phyloP scores from a whole-genome alignment of 2,888 invertebrate genomes.

The Shargacucullia verbasci region DNA sequence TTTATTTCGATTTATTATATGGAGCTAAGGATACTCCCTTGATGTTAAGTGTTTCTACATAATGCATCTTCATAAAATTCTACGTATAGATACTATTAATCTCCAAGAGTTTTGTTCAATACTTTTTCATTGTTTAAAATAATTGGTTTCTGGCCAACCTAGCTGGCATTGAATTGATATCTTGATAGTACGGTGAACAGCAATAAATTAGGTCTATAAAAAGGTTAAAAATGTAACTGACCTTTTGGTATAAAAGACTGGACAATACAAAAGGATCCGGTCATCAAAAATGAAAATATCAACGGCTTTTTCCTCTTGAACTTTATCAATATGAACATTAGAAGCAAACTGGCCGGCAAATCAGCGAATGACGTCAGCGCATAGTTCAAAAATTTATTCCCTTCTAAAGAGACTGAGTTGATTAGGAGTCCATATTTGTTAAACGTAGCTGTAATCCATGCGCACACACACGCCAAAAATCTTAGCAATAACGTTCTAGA shows the following conservation, averaged over 20 bases:
- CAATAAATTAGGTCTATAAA: background rate
- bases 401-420: constrained; percentile 91
- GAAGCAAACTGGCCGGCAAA: constrained; percentile 88
- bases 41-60: too few relatives aligned
- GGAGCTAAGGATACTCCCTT: too few relatives aligned
- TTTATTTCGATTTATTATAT: too few relatives aligned
- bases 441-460: constrained; percentile 70
- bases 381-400: constrained; percentile 93
- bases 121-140: too few relatives aligned
- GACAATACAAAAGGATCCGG: constrained; percentile 47
- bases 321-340: constrained; percentile 84
- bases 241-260: constrained; percentile 58
- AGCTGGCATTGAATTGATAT: too few relatives aligned
- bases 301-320: constrained; percentile 84
- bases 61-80: too few relatives aligned
- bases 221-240: constrained; percentile 4
- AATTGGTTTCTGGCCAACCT: too few relatives aligned
- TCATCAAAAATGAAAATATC: constrained; percentile 50
- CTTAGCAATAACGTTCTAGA: constrained; percentile 64
- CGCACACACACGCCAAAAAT: constrained; percentile 66
- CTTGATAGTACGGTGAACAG: too few relatives aligned
- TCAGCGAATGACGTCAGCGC: constrained; percentile 89
- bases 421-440: constrained; percentile 91
- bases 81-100: too few relatives aligned
- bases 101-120: too few relatives aligned